Conservation (phyloP, 2,888 invertebrate species). For the Melanophora roralis region DNA sequence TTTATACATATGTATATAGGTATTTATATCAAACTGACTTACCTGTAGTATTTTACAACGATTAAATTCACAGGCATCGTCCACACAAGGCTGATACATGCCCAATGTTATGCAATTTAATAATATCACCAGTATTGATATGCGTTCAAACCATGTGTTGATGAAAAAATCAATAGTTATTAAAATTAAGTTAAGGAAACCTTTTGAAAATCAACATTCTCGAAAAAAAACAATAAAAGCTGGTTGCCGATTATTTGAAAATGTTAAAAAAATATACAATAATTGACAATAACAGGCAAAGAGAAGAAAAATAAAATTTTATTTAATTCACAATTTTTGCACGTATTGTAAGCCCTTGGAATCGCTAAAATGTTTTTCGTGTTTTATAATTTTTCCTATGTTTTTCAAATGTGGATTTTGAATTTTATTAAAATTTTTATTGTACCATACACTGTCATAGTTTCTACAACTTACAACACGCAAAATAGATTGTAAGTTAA, state of each 20-base stretch:
- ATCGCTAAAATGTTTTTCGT: too few relatives aligned
- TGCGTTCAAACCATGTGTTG: conserved; percentile 97
- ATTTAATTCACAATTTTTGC: too few relatives aligned
- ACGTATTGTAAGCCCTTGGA: too few relatives aligned
- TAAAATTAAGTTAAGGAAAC: conserved; percentile 62
- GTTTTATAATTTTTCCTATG: too few relatives aligned
- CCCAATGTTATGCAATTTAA: conserved; percentile 99
- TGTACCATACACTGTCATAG: too few relatives aligned
- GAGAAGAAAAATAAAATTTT: neutral
- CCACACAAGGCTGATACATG: conserved; percentile 99
- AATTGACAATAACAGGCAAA: neutral
- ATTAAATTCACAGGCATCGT: conserved; percentile 92
- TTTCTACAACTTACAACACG: too few relatives aligned
- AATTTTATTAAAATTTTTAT: too few relatives aligned
- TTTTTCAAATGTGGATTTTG: too few relatives aligned
- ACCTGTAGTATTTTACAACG: conserved; percentile 95
- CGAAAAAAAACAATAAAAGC: neutral
- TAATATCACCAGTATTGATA: conserved; percentile 98
- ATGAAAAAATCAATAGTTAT: conserved; percentile 63
- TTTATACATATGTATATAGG: neutral
- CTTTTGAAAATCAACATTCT: neutral
- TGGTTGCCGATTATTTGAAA: neutral
- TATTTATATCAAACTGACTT: conserved; percentile 69
- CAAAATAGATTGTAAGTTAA: too few relatives aligned
- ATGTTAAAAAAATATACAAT: neutral